A percentile compares a stretch with the other conserved stretches of the same genome.
These are phyloP conservation scores for Todiramphus saurophagus DNA, from an alignment of 2,113 vertebrate genomes.

Conservation along the genomic window DNA sequence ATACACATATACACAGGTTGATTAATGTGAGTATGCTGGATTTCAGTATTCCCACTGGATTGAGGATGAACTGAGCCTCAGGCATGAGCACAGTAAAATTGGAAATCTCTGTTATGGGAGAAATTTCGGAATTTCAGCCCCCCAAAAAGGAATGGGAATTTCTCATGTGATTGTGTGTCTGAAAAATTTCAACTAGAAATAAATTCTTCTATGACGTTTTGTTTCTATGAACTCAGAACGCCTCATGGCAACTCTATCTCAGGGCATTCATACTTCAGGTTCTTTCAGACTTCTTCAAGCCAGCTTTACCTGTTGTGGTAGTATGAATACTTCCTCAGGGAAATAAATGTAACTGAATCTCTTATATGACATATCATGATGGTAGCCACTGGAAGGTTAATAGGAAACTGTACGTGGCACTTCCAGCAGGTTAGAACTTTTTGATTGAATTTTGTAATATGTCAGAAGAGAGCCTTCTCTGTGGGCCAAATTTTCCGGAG, in stretches of 20 bases:
- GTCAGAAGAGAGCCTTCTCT: neutral
- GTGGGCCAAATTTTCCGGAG: neutral
- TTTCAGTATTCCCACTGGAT: neutral
- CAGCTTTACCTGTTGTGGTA: neutral
- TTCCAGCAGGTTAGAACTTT: neutral
- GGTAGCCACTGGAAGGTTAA: neutral
- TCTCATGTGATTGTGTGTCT: neutral
- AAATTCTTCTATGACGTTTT: neutral
- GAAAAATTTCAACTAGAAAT: neutral
- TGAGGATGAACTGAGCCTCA: neutral
- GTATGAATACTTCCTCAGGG: neutral
- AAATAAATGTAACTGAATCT: neutral
- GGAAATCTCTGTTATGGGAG: neutral
- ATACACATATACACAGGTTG: neutral
- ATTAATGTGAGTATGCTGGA: too few relatives aligned
- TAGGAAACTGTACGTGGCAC: neutral
- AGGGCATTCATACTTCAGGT: neutral
- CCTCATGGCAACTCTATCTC: neutral
- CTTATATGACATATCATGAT: neutral
- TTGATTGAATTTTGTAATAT: constrained; percentile 7
- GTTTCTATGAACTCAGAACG: neutral
- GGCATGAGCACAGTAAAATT: neutral
- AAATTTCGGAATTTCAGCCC: neutral
- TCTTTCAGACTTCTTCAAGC: neutral
- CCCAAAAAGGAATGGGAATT: neutral